These are phyloP conservation scores for Drosophila ercepeae DNA, from an alignment of 1,140 invertebrate genomes.

Conservation along the genomic window DNA sequence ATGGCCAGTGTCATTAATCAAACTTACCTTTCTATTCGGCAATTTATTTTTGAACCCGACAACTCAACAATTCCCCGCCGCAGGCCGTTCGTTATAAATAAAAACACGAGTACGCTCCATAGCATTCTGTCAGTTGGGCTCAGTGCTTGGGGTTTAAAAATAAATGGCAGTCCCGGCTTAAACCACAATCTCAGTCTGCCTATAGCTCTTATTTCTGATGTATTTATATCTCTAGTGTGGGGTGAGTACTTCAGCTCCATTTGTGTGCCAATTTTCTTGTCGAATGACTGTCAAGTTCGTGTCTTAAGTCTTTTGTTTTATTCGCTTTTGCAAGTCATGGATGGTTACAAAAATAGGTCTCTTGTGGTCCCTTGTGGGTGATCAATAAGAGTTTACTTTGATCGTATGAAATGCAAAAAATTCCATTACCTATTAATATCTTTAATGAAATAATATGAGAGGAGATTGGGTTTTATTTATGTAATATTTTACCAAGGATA, in stretches of 20 bases:
- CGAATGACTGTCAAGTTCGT: constrained; percentile 71
- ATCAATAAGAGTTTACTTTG: background rate
- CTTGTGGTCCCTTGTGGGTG: no score
- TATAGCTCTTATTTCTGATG: constrained; percentile 31
- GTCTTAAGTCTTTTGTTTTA: constrained; percentile 48
- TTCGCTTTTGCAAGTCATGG: constrained; percentile 18
- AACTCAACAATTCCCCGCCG: constrained; percentile 39
- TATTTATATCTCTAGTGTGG: constrained; percentile 26
- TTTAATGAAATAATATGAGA: background rate
- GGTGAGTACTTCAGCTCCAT: constrained; percentile 13
- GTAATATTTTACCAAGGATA: background rate
- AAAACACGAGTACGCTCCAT: constrained; percentile 33
- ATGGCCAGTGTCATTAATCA: constrained; percentile 69
- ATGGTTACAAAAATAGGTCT: constrained; percentile 30
- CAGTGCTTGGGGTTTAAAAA: constrained; percentile 33
- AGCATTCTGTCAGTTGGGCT: constrained; percentile 31
- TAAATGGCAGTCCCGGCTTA: constrained; percentile 29
- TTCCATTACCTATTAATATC: constrained; percentile 4
- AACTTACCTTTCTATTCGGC: constrained; percentile 58
- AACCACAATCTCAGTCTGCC: constrained; percentile 13
- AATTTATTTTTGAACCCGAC: constrained; percentile 52
- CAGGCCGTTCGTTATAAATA: constrained; percentile 46
- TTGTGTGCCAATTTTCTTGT: constrained; percentile 45
- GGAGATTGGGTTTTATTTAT: background rate
- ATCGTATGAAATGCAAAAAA: background rate